Base-by-base conservation (phyloP, 2,888 invertebrate species). In the Parnassius glacialis region DNA sequence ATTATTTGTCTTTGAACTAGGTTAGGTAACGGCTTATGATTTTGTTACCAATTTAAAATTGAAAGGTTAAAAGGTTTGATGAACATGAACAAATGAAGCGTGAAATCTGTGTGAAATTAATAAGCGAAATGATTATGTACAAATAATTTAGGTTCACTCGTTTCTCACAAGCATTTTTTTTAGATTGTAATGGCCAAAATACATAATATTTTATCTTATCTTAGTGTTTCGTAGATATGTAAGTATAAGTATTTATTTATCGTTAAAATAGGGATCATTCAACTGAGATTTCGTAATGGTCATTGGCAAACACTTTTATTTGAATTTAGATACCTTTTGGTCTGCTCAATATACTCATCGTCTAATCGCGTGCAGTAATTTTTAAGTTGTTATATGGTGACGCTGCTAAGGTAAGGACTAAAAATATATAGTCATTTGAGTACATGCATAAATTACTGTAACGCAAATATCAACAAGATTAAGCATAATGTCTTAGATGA, bases 191-290 rank as follows among this genome's bases (percentile, higher is more conserved):
- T 56, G 54, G 62, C 56, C 60, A 57, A 47, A 65, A 65, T 48
- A 65, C 59, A 52, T 57, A 50, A 13, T 48, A 12, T 68, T 63
- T 61, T 65, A 69, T 68, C 68, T 70, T 71, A 72, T 71, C 71
- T 54, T 47, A 60, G 52, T 58, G 63, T 65, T 68, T 66, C 45
- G 61, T 55, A 65, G 66, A 69, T 67, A 67, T 13, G 45, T 45
- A 45, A 65, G 64, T 65, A 58, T 61, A 67, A 67, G 67, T 66
- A 67, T 51, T 13, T 62, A 61, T 65, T 65, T 79, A 80, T 79
- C 76, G 54, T 57, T 25, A 60, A 73, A 68, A 78, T 73, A 74
- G 71, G 71, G 78, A 83, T 84, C 80, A 83, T 64, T 59, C 63
- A 66, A 70, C 73, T 62, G 72, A 78, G 84, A 83, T 84, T 83